These are phyloP conservation scores for Dryobotodes eremita DNA, from an alignment of 2,888 invertebrate species.

Conservation along the genomic window DNA sequence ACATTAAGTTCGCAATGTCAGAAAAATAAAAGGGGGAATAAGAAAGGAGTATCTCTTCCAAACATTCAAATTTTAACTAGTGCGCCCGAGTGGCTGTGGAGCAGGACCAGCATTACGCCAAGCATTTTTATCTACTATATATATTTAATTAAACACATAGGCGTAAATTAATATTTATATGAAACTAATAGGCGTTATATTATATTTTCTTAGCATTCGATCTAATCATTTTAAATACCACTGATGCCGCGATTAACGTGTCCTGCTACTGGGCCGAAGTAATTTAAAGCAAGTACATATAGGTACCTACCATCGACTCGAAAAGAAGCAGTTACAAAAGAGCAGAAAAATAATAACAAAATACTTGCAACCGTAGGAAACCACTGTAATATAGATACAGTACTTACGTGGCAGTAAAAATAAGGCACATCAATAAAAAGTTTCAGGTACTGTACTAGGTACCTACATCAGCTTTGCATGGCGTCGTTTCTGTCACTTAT, in stretches of 20 bases:
- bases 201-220: neutral
- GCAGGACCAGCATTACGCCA: too few relatives aligned
- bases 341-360: neutral
- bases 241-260: neutral
- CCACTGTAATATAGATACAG: neutral
- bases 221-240: neutral
- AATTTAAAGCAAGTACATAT: too few relatives aligned
- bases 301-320: neutral
- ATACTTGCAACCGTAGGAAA: neutral
- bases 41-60: too few relatives aligned
- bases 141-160: too few relatives aligned
- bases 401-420: neutral
- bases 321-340: neutral
- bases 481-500: neutral
- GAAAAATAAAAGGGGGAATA: too few relatives aligned
- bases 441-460: neutral
- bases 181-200: neutral
- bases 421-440: neutral
- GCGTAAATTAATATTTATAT: too few relatives aligned
- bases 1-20: too few relatives aligned
- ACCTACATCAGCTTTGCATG: neutral
- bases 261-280: neutral
- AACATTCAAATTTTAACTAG: too few relatives aligned
- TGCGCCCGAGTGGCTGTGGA: too few relatives aligned
- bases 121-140: too few relatives aligned